Conservation (phyloP, 2,113 vertebrate genomes). For the Eonycteris spelaea region DNA sequence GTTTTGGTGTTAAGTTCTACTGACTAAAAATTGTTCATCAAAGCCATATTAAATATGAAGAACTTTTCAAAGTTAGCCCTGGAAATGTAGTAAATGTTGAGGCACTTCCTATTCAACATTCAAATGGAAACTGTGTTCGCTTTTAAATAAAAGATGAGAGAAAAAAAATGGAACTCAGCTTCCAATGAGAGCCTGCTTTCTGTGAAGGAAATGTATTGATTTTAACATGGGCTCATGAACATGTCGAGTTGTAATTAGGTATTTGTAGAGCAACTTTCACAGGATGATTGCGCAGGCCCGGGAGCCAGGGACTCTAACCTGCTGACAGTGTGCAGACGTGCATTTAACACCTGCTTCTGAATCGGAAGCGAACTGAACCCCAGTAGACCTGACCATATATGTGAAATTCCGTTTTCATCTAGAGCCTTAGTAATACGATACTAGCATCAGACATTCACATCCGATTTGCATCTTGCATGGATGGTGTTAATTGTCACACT, state of each 20-base stretch:
- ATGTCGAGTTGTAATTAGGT: not conserved
- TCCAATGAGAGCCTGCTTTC: slow-evolving; percentile 23
- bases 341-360: not conserved
- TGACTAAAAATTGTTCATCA: slow-evolving; percentile 42
- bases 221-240: not conserved
- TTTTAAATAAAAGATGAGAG: slow-evolving; percentile 40
- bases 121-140: slow-evolving; percentile 37
- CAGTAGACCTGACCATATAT: not conserved
- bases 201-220: slow-evolving; percentile 50
- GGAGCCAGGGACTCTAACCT: not conserved
- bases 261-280: not conserved
- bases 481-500: not conserved
- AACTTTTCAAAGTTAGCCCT: slow-evolving; percentile 18
- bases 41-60: slow-evolving; percentile 57
- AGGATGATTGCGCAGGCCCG: not conserved
- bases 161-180: not conserved
- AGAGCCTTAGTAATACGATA: not conserved
- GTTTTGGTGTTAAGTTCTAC: slow-evolving; percentile 15
- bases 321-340: not conserved
- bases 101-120: slow-evolving; percentile 28
- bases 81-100: not conserved
- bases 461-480: not conserved
- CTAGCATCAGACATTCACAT: not conserved
- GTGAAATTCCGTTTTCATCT: slow-evolving; percentile 26
- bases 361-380: not conserved